Evolutionary conservation across 2,797 vertebrate species (phyloP).

Genomic region (Lacerta viridis): DNA sequence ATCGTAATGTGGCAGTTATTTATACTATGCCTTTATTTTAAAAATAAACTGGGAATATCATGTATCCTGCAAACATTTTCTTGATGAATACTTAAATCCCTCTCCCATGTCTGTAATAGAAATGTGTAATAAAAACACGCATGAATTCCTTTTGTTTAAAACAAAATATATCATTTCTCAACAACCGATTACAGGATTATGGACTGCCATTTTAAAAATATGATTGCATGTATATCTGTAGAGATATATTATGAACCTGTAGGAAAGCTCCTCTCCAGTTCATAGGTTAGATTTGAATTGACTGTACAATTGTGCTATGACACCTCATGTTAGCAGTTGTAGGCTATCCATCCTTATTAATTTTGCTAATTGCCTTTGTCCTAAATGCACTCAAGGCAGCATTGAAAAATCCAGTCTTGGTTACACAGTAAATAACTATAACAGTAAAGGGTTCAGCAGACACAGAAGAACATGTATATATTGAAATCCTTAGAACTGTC

Average conservation of each 20-base stretch:
- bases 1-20: neutral
- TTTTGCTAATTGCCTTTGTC: neutral
- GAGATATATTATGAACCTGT: neutral
- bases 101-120: neutral
- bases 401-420: neutral
- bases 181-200: neutral
- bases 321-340: neutral
- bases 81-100: neutral
- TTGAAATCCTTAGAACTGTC: too few relatives aligned
- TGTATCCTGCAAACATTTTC: neutral
- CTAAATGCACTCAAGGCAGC: neutral
- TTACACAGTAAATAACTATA: neutral
- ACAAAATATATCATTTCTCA: neutral
- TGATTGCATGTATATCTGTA: neutral
- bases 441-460: neutral
- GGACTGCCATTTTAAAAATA: constrained; percentile 9
- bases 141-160: constrained; percentile 22
- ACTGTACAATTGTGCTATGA: neutral
- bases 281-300: neutral
- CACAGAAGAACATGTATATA: too few relatives aligned
- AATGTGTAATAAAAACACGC: neutral
- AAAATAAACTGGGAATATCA: neutral
- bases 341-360: neutral
- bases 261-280: neutral
- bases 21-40: neutral